phyloP scores from a whole-genome alignment of 2,797 vertebrate genomes.

The Falco columbarius region DNA sequence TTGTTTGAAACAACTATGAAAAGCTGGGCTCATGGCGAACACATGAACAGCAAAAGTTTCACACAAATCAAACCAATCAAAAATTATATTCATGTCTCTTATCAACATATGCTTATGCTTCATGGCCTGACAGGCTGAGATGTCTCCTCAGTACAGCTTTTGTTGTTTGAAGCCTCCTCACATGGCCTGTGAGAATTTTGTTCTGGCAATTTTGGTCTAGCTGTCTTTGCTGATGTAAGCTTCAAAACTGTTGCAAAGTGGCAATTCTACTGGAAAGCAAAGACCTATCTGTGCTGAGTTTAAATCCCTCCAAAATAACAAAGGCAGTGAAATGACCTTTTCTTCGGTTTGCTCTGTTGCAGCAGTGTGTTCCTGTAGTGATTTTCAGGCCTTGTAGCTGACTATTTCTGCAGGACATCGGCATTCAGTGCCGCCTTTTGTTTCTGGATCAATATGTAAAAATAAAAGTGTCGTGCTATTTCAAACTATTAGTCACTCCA shows the following conservation, averaged over 20 bases:
- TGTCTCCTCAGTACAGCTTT: background rate
- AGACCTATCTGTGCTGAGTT: background rate
- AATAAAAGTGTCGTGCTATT: conserved; percentile 26
- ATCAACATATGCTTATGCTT: background rate
- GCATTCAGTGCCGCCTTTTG: conserved; percentile 16
- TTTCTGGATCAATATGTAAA: conserved; percentile 22
- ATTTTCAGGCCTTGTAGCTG: conserved; percentile 40
- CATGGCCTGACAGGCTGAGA: background rate
- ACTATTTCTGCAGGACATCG: conserved; percentile 8
- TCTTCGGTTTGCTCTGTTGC: conserved; percentile 18
- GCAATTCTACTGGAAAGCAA: conserved; percentile 32
- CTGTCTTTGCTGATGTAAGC: background rate
- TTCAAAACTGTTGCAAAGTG: background rate
- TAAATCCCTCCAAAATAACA: conserved; percentile 34
- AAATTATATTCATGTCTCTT: background rate
- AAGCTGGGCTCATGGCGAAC: background rate
- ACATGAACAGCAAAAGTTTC: background rate
- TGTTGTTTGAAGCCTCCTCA: background rate
- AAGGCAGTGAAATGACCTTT: conserved; percentile 46
- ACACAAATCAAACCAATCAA: background rate
- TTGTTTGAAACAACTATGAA: background rate
- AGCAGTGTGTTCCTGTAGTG: background rate
- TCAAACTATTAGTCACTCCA: conserved; percentile 5
- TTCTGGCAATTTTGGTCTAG: background rate
- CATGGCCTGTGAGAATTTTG: conserved; percentile 10